Evolutionary conservation across 2,797 vertebrate species (phyloP).

Genomic region (Cyclura pinguis): DNA sequence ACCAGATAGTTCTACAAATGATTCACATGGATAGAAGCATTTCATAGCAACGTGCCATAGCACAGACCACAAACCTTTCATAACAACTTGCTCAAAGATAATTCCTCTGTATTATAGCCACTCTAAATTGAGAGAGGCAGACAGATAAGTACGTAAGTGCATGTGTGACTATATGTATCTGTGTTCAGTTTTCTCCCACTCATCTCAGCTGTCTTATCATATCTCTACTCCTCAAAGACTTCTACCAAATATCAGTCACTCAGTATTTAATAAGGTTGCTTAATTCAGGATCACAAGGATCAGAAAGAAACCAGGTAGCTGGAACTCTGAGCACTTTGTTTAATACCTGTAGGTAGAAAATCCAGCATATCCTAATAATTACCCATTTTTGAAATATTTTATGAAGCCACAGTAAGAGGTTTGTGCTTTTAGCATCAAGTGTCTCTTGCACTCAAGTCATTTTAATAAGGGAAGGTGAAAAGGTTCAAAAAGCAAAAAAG

Average conservation of each 20-base stretch:
- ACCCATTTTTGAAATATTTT: neutral
- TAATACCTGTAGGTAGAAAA: neutral
- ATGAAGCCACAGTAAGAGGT: neutral
- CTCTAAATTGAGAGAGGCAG: neutral
- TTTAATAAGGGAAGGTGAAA: neutral
- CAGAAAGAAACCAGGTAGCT: neutral
- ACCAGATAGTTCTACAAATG: neutral
- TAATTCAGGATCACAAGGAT: neutral
- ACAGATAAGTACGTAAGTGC: neutral
- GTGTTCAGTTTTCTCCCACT: neutral
- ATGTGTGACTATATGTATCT: neutral
- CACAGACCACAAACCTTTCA: too few species aligned
- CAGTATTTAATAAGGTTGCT: neutral
- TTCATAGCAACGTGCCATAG: neutral
- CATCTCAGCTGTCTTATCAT: neutral
- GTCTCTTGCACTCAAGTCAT: neutral
- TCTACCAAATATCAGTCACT: neutral
- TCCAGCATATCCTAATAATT: neutral
- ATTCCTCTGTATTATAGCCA: neutral
- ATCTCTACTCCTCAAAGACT: neutral
- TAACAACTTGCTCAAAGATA: neutral
- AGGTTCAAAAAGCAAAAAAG: neutral
- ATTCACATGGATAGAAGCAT: conserved; percentile 6
- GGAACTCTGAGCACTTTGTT: neutral
- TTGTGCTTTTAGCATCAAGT: neutral